These are phyloP conservation scores for Mesembrinibis cayennensis DNA, from an alignment of 2,113 vertebrate species.

Conservation along the genomic window DNA sequence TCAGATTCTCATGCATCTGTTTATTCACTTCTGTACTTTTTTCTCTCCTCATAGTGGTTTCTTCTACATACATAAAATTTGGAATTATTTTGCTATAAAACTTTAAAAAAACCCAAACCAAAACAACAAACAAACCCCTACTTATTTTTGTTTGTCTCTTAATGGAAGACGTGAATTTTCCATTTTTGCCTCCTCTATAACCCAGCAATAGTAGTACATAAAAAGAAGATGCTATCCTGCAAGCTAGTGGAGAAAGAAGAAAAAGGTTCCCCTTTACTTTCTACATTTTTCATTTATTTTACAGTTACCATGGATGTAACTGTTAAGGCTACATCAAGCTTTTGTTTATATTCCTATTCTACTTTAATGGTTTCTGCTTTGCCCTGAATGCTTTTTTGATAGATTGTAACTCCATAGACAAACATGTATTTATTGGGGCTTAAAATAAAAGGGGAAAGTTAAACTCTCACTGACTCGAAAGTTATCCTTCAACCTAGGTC, in stretches of 20 bases:
- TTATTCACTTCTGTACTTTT: too few relatives aligned
- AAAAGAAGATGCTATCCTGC: neutral
- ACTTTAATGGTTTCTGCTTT: neutral
- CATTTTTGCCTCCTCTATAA: neutral
- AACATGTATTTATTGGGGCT: neutral
- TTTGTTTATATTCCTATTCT: neutral
- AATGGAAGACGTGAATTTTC: neutral
- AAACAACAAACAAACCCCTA: accelerated
- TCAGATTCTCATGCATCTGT: too few relatives aligned
- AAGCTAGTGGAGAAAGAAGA: neutral
- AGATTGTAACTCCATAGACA: neutral
- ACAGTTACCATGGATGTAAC: neutral
- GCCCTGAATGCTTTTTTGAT: neutral
- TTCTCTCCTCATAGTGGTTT: too few relatives aligned
- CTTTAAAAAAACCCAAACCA: neutral
- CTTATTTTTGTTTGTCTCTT: neutral
- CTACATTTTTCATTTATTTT: neutral
- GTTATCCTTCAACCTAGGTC: neutral
- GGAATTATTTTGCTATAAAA: neutral
- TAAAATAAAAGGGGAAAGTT: neutral
- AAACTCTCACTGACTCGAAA: neutral
- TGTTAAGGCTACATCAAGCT: neutral
- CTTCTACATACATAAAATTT: neutral
- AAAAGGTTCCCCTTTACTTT: neutral
- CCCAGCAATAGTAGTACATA: neutral